Percentiles rank a stretch among this genome's conserved stretches.
Evolutionary conservation across 2,797 vertebrate genomes (phyloP).

Genomic region (Hafferia zeledoni): DNA sequence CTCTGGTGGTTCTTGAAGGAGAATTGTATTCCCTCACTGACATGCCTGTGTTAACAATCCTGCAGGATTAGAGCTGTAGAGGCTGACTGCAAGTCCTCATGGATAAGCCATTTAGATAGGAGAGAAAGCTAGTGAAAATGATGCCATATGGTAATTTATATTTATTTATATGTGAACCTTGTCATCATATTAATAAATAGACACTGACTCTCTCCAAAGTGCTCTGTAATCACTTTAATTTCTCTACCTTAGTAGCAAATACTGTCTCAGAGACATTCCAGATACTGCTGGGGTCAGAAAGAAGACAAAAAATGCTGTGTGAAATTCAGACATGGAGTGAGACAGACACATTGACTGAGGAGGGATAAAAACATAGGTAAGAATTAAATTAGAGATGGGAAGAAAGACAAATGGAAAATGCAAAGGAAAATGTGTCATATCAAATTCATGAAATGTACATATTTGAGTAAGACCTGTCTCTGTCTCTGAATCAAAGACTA

Average conservation of each 20-base stretch:
- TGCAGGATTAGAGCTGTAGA: neutral
- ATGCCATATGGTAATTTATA: neutral
- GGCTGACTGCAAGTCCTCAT: neutral
- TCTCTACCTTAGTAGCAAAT: neutral
- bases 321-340: neutral
- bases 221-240: neutral
- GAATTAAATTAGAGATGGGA: neutral
- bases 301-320: neutral
- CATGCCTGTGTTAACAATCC: neutral
- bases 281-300: neutral
- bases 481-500: neutral
- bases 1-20: neutral
- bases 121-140: neutral
- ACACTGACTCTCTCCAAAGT: neutral
- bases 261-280: neutral
- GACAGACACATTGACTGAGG: rapidly evolving
- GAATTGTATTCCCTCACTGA: neutral
- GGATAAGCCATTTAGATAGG: neutral
- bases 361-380: neutral
- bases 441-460: neutral
- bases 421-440: neutral
- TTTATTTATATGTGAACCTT: neutral
- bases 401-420: neutral
- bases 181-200: neutral
- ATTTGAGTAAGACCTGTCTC: neutral